phyloP scores from a whole-genome alignment of 1,140 invertebrate genomes.

The Hestina assimilis region DNA sequence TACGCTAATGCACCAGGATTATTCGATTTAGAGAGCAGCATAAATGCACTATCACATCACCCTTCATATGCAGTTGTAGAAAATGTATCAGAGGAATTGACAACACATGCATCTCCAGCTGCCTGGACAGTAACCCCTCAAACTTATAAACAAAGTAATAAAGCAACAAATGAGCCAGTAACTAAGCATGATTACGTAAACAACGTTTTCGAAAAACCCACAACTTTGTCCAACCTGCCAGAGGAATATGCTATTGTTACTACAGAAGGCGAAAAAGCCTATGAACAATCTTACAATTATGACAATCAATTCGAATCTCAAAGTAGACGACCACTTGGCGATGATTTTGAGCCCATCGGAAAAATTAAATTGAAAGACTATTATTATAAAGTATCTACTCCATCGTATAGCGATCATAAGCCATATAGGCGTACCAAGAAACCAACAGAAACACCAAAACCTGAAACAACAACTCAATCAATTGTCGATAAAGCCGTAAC shows the following conservation, averaged over 20 bases:
- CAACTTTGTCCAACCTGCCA: slow-evolving; percentile 44
- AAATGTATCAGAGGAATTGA: slow-evolving; percentile 50
- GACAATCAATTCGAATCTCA: slow-evolving; percentile 60
- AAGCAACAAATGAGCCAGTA: slow-evolving; percentile 44
- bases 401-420: slow-evolving; percentile 47
- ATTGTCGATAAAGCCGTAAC: slow-evolving; percentile 41
- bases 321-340: slow-evolving; percentile 62
- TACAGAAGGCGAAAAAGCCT: slow-evolving; percentile 58
- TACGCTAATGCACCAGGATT: slow-evolving; percentile 45
- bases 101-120: slow-evolving; percentile 46
- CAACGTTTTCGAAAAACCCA: slow-evolving; percentile 36
- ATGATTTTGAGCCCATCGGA: slow-evolving; percentile 67
- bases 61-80: slow-evolving; percentile 73
- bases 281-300: slow-evolving; percentile 60
- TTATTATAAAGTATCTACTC: slow-evolving; percentile 68
- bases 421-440: slow-evolving; percentile 62
- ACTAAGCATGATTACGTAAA: slow-evolving; percentile 42
- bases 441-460: slow-evolving; percentile 50
- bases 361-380: slow-evolving; percentile 69
- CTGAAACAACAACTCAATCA: slow-evolving; percentile 41
- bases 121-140: slow-evolving; percentile 49
- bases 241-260: slow-evolving; percentile 68
- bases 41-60: slow-evolving; percentile 37
- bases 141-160: slow-evolving; percentile 41
- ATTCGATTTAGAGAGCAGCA: slow-evolving; percentile 35